These are phyloP conservation scores for Melierax canorus DNA, from an alignment of 2,113 vertebrate genomes.

Conservation along the genomic window DNA sequence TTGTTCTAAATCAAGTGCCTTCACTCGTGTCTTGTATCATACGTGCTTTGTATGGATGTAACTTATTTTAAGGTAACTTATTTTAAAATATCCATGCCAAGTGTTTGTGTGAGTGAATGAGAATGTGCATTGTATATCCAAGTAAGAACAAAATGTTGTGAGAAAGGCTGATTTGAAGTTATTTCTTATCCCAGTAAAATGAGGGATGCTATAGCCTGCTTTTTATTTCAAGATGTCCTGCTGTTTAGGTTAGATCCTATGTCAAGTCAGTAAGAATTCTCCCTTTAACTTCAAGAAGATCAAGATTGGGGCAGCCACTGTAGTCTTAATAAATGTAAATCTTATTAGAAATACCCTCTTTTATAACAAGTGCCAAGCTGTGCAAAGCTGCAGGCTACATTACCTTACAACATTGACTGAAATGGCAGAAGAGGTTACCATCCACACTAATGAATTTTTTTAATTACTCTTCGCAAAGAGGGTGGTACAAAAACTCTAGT, in stretches of 20 bases:
- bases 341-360: constrained; percentile 39
- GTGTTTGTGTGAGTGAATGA: background rate
- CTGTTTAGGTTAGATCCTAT: background rate
- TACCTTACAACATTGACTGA: constrained; percentile 22
- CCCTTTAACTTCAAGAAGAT: background rate
- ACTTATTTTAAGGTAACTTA: background rate
- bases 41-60: background rate
- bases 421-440: constrained; percentile 41
- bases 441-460: constrained; percentile 27
- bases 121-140: background rate
- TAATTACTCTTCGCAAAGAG: constrained; percentile 31
- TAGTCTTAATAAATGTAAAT: constrained; percentile 50
- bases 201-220: background rate
- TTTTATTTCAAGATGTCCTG: background rate
- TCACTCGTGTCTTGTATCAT: background rate
- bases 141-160: background rate
- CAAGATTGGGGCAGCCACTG: background rate
- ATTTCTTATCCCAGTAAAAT: background rate
- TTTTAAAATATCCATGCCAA: background rate
- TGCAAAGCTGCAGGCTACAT: constrained; percentile 36
- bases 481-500: background rate
- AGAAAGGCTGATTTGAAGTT: background rate
- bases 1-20: background rate
- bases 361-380: constrained; percentile 42
- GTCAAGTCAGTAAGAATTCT: constrained; percentile 13